Base-by-base conservation (phyloP, 1,140 invertebrate genomes). In the Drosophila serrata region DNA sequence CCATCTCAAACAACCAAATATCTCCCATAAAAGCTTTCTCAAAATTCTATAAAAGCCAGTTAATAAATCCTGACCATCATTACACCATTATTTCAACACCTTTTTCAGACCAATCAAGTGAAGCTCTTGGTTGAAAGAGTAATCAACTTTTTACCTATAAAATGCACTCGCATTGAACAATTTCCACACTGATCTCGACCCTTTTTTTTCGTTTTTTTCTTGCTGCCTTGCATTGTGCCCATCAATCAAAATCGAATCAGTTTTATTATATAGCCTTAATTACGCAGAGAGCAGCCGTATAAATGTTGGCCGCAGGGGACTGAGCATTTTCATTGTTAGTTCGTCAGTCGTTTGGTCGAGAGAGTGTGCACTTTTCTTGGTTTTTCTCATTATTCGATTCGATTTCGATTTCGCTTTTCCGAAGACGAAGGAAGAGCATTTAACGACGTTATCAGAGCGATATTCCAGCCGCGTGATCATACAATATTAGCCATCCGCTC, bases 381-480 rank as follows among this genome's bases (percentile, higher is more conserved):
- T 55, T 77, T 62, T 59, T 78, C 11, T 33, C 11, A 11, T 31
- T 2, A 5, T 33, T 49, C 40, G 11, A 59, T 65, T 51, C 31
- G 64, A 64, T 59, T 65, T 81, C 40, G 58, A 59, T 56, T 79
- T 75, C 73, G 67, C 59, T 88, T 88, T 77, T 77, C 69, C 72
- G 31, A 48, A 24, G 24, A 24, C 24, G 24, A 24, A 39, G 65
- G 24, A 24, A 39, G 65, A 61, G 74, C 63, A 78, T 79, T 88
- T 88, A 88, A 85, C 68, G 57, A 85, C 85, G 85, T 88, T 88
- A 88, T 90, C 85, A 88, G 85, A 88, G 85, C 85, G 48, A 42
- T 62, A 55, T 61, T 73, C 48, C 31, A 53, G 40, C 74, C 49
- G 84, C 84, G 84, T 88, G 84, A 78, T 82, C 68, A 37, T 48